phyloP scores from a whole-genome alignment of 2,797 vertebrate species.

The Acipenser transmontanus region DNA sequence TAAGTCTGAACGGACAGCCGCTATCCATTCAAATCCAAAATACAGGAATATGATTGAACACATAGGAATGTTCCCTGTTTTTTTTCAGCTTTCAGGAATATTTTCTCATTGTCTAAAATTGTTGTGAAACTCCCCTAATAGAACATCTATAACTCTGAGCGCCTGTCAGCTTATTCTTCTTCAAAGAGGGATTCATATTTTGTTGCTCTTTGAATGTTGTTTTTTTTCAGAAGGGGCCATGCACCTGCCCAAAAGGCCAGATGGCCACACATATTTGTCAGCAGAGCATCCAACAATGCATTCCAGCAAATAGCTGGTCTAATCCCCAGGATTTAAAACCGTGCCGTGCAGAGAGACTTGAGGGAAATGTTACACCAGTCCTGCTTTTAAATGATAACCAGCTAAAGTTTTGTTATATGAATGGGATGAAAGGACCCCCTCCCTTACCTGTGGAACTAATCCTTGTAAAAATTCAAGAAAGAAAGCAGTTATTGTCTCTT shows the following conservation, averaged over 20 bases:
- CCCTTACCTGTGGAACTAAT: constrained; percentile 41
- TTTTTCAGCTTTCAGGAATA: too few relatives aligned
- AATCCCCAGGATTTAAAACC: constrained; percentile 57
- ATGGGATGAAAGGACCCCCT: constrained; percentile 46
- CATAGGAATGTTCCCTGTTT: too few relatives aligned
- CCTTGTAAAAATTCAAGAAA: constrained; percentile 53
- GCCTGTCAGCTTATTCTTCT: too few relatives aligned
- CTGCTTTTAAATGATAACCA: not conserved
- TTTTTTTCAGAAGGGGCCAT: not conserved
- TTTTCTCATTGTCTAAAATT: too few relatives aligned
- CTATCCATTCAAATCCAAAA: too few relatives aligned
- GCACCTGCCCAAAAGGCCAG: constrained; percentile 3
- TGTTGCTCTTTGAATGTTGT: not conserved
- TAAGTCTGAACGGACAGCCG: too few relatives aligned
- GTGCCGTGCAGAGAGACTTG: constrained; percentile 40
- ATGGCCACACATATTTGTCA: constrained; percentile 46
- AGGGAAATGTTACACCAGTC: constrained; percentile 22
- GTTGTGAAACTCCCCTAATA: too few relatives aligned
- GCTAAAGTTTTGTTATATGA: constrained; percentile 49
- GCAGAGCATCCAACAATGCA: constrained; percentile 38
- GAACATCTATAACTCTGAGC: too few relatives aligned
- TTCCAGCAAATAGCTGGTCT: constrained; percentile 64
- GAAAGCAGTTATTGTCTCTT: constrained; percentile 51
- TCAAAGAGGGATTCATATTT: too few relatives aligned
- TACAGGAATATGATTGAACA: too few relatives aligned